Evolutionary conservation across 2,113 vertebrate genomes (phyloP), one percentile per base, ranked within the genome.

Genomic region (Lota lota): DNA sequence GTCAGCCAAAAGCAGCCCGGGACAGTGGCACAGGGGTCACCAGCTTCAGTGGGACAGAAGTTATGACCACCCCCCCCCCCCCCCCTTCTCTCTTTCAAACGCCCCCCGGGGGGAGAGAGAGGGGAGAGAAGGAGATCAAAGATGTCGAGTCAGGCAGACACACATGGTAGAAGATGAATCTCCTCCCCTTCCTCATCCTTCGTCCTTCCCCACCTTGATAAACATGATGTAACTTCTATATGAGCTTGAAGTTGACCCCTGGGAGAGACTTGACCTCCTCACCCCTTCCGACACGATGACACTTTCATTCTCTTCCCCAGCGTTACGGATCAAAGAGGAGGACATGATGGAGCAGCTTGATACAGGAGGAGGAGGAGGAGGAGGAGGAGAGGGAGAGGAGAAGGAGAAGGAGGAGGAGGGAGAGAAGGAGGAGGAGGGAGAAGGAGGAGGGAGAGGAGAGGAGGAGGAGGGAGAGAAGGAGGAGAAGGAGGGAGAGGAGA

Each of bases 171-270:
- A 18, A 63, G 70, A 71, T 16, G 60, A 68, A 67, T 8, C 22
- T 10, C 40, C 40, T 57, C 2, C 59, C 57, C 22, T 69, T 63
- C 22, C 61, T 65, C 11, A 11, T 11, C 40, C 3, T 5, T 5
- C 24, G 5, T 5, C 24, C 24, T 28, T 6, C 28, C 28, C 28
- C 28, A 4, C 40, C 40, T 12, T 8, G n/a, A 72, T 67, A 78
- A 80, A 79, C 77, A 77, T 69, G 81, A 80, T 84, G 71, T 84
- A 78, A 85, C 79, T 82, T 74, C 78, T 66, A 61, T 7, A 75
- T 64, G 77, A 78, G 66, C 58, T 47, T 0, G 36, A 67, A 22
- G 66, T 51, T 72, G 67, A 78, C 78, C 73, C 67, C 40, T 11
- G 40, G 40, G 40, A 1, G 24, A 67, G 70, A 58, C 54, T 36